Percentiles rank a stretch among this genome's conserved stretches.
phyloP scores from a whole-genome alignment of 2,113 vertebrate genomes.

The Madoqua kirkii region DNA sequence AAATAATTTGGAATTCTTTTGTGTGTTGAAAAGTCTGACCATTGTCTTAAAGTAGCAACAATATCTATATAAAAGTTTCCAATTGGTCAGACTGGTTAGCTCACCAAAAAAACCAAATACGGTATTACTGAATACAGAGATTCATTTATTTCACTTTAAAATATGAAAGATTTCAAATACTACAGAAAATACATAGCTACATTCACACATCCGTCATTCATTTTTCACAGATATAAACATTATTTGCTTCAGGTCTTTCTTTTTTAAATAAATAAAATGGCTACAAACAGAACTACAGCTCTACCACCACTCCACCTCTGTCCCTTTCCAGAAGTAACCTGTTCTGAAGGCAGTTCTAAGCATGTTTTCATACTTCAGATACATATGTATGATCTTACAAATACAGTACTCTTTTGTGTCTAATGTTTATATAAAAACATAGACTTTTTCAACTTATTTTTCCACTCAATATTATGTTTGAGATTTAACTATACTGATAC shows the following conservation, averaged over 20 bases:
- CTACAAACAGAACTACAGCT: neutral
- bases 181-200: neutral
- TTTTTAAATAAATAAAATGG: neutral
- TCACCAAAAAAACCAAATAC: neutral
- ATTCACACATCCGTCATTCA: neutral
- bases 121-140: neutral
- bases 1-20: conserved; percentile 9
- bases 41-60: neutral
- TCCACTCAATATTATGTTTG: neutral
- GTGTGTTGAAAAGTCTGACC: neutral
- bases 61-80: neutral
- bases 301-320: neutral
- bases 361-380: neutral
- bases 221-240: neutral
- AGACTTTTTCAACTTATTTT: neutral
- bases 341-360: neutral
- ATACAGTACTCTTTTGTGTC: neutral
- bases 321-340: neutral
- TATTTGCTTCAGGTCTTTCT: neutral
- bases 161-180: neutral
- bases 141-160: conserved; percentile 10
- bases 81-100: neutral
- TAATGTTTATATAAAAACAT: neutral
- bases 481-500: neutral
- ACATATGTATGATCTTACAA: neutral